Conservation (phyloP, 1,140 invertebrate species). For the Pogonus chalceus region DNA sequence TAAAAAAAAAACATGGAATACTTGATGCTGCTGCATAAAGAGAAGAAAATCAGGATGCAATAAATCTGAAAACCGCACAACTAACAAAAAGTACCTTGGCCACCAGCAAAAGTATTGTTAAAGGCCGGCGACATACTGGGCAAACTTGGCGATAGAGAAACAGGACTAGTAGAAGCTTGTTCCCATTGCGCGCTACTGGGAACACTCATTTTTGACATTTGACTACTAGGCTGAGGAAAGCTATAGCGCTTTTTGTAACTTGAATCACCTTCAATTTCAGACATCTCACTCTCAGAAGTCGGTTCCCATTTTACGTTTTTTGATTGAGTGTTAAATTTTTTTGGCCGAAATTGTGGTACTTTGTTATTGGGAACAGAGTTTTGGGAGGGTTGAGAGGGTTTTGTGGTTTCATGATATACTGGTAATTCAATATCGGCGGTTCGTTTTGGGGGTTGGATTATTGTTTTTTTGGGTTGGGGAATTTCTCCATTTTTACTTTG, state of each 20-base stretch:
- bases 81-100: no score
- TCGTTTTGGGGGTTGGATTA: slow-evolving; percentile 40
- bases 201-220: slow-evolving; percentile 29
- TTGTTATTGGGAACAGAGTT: slow-evolving; percentile 4
- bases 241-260: slow-evolving; percentile 36
- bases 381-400: slow-evolving; percentile 19
- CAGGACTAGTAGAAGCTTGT: slow-evolving; percentile 44
- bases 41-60: no score
- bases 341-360: slow-evolving; percentile 25
- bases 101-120: slow-evolving; percentile 23
- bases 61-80: not conserved
- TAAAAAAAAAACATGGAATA: no score
- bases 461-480: slow-evolving; percentile 31
- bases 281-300: slow-evolving; percentile 52
- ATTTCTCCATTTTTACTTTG: slow-evolving; percentile 48
- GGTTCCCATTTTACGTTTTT: slow-evolving; percentile 54
- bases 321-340: slow-evolving; percentile 36
- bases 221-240: slow-evolving; percentile 34
- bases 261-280: slow-evolving; percentile 41
- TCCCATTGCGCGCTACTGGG: slow-evolving; percentile 40
- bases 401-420: slow-evolving; percentile 49
- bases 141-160: slow-evolving; percentile 48
- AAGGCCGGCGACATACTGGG: slow-evolving; percentile 44
- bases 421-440: slow-evolving; percentile 49
- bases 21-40: no score